A percentile compares a stretch with the other conserved stretches of the same genome.
Conservation (phyloP, 2,888 invertebrate species). For the Philereme vetulata region DNA sequence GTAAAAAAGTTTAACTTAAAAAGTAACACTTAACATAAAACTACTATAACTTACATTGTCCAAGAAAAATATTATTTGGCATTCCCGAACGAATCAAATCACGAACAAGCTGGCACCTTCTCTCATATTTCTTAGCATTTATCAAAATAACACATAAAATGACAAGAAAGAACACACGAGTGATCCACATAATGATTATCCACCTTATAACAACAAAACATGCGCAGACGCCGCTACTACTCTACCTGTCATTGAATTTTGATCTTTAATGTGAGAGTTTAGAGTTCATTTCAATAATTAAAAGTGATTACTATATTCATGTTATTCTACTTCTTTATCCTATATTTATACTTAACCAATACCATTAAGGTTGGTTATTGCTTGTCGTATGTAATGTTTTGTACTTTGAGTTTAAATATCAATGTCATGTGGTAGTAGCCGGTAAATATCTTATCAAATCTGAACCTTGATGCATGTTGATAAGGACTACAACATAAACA, state of each 20-base stretch:
- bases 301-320: conserved; percentile 6
- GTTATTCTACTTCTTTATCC: not conserved
- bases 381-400: conserved; percentile 17
- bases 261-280: not conserved
- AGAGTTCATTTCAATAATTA: conserved; percentile 13
- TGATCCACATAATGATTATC: conserved; percentile 52
- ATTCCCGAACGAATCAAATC: conserved; percentile 61
- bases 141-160: conserved; percentile 38
- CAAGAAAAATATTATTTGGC: conserved; percentile 63
- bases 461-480: conserved; percentile 15
- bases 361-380: conserved; percentile 18
- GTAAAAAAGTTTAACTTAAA: too few relatives aligned
- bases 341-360: conserved; percentile 1
- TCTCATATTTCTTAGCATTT: conserved; percentile 58
- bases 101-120: conserved; percentile 66
- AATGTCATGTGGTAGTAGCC: conserved; percentile 47
- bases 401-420: conserved; percentile 49
- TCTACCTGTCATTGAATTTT: conserved; percentile 10
- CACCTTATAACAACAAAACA: conserved; percentile 38
- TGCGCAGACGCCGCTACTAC: conserved; percentile 32
- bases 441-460: conserved; percentile 19
- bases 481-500: conserved; percentile 4
- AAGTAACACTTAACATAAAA: not conserved
- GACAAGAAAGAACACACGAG: conserved; percentile 51
- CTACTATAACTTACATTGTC: conserved; percentile 62